Percentiles rank a stretch among this genome's conserved stretches.
These are phyloP conservation scores for Pocillopora meandrina DNA, from an alignment of 92 coral and sea anemone genomes.

Conservation along the genomic window DNA sequence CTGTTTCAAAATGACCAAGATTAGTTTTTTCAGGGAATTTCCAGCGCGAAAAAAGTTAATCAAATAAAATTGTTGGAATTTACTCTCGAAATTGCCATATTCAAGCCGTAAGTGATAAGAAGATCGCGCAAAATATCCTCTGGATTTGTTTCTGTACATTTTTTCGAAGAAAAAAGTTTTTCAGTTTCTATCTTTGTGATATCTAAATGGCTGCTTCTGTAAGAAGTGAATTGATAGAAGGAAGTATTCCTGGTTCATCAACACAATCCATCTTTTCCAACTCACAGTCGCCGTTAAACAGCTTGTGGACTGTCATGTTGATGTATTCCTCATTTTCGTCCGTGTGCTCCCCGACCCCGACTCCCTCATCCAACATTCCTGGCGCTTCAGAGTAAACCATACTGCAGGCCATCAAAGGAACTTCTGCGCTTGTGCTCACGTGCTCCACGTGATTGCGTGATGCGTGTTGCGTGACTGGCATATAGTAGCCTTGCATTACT, in stretches of 20 bases:
- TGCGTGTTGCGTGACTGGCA: conserved; percentile 57
- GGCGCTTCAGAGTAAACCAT: conserved; percentile 73
- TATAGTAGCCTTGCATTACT: conserved; percentile 66
- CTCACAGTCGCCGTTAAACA: conserved; percentile 92
- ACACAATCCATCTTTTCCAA: conserved; percentile 88
- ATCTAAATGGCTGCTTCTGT: conserved; percentile 78
- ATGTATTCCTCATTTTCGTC: conserved; percentile 89
- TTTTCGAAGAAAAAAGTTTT: neutral
- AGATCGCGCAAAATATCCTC: neutral
- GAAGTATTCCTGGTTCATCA: conserved; percentile 78
- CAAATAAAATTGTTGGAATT: neutral
- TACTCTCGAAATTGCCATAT: neutral
- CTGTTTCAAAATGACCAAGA: too few relatives aligned
- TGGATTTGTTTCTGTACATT: conserved; percentile 6
- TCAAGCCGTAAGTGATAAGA: neutral
- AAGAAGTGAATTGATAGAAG: conserved; percentile 92
- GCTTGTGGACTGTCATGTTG: conserved; percentile 86
- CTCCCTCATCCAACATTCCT: conserved; percentile 73
- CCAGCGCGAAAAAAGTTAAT: neutral
- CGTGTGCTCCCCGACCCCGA: conserved; percentile 59
- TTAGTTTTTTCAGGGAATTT: neutral
- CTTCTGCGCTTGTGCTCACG: conserved; percentile 58
- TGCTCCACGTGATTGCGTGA: conserved; percentile 65
- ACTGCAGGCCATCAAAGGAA: conserved; percentile 66
- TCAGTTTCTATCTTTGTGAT: neutral